Evolutionary conservation across 2,888 invertebrate genomes (phyloP).

Genomic region (Liposcelis brunnea): DNA sequence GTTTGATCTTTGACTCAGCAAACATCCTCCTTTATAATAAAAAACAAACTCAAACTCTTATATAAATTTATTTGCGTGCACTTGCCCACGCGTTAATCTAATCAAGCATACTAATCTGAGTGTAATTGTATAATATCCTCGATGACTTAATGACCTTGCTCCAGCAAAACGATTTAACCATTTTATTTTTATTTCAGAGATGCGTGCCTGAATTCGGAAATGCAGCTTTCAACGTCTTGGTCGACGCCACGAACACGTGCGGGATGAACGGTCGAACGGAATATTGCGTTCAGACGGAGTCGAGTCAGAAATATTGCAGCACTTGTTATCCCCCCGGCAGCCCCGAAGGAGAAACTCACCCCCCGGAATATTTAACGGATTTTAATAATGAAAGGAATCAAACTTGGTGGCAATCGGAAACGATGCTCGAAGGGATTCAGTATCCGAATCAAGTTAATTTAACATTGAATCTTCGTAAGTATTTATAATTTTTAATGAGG

Average conservation of each 20-base stretch:
- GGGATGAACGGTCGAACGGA: conserved; percentile 62
- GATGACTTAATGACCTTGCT: too few species aligned
- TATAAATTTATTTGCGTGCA: too few species aligned
- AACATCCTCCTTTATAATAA: too few species aligned
- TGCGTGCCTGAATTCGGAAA: conserved; percentile 95
- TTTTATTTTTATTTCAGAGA: conserved; percentile 36
- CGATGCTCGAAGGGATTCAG: conserved; percentile 86
- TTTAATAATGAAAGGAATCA: conserved; percentile 71
- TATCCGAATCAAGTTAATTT: conserved; percentile 85
- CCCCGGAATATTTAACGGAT: conserved; percentile 70
- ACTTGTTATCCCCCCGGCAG: conserved; percentile 44
- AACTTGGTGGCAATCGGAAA: conserved; percentile 97
- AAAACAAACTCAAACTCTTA: too few species aligned
- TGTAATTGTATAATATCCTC: too few species aligned
- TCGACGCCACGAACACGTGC: conserved; percentile 93
- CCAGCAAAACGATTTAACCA: too few species aligned
- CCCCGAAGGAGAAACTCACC: conserved; percentile 41
- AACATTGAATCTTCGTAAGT: conserved; percentile 67
- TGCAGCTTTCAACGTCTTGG: conserved; percentile 75
- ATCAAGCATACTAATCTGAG: too few species aligned
- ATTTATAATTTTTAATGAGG: too few species aligned
- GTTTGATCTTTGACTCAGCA: too few species aligned
- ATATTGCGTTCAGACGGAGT: conserved; percentile 83
- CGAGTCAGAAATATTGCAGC: conserved; percentile 22
- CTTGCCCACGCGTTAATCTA: too few species aligned